These are phyloP conservation scores for Cyphomyrmex costatus DNA, from an alignment of 1,140 invertebrate species.

Conservation along the genomic window DNA sequence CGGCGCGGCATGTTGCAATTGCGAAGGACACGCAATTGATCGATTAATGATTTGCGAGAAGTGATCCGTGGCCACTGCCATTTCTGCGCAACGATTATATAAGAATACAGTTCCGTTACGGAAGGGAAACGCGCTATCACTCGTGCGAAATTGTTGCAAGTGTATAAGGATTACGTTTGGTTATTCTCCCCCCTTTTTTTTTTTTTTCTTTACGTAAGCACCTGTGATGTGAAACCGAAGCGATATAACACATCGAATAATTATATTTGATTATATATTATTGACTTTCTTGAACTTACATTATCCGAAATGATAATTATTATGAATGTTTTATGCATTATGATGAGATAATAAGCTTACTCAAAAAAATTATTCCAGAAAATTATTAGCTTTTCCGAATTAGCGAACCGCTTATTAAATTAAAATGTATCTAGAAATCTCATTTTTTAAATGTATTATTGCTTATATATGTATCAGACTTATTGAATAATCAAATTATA, in stretches of 20 bases:
- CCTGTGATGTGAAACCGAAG: conserved; percentile 9
- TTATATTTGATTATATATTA: conserved; percentile 55
- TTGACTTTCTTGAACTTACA: not conserved
- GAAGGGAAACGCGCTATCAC: conserved; percentile 61
- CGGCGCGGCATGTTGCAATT: conserved; percentile 34
- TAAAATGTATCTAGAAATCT: not conserved
- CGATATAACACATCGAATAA: not conserved
- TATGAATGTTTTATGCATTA: not conserved
- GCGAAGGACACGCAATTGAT: conserved; percentile 65
- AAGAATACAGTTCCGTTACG: conserved; percentile 62
- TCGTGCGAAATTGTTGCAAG: conserved; percentile 26
- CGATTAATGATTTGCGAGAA: conserved; percentile 4
- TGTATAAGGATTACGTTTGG: conserved; percentile 31
- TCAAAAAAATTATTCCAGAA: not conserved
- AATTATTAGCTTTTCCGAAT: not conserved
- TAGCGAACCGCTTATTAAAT: not conserved
- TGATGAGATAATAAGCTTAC: not conserved
- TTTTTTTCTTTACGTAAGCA: conserved; percentile 43
- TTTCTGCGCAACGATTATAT: conserved; percentile 44
- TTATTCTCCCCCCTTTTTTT: not conserved
- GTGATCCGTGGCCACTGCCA: not conserved
- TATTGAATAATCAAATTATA: not conserved
- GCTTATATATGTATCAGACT: not conserved
- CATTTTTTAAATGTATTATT: not conserved
- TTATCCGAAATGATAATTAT: conserved; percentile 9